Percentiles rank a stretch among this genome's conserved stretches.
Conservation (phyloP, 2,888 invertebrate species). For the Napeogenes sylphis region DNA sequence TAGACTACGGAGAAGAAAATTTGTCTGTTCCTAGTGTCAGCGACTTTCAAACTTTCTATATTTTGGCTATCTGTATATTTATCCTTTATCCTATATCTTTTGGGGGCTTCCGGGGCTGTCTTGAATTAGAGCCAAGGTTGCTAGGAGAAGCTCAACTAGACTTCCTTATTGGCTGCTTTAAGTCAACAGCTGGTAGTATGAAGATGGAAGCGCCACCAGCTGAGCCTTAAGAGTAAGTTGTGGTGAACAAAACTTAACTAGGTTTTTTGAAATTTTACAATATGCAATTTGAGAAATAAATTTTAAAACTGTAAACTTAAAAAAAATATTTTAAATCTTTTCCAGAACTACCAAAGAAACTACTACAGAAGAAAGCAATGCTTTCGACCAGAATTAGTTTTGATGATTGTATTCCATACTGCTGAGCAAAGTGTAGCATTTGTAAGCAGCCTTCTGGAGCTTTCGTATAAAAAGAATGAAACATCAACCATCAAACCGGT, state of each 20-base stretch:
- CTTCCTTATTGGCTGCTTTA: constrained; percentile 78
- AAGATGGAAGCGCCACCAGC: constrained; percentile 71
- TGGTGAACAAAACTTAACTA: too few relatives aligned
- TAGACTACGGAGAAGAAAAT: too few relatives aligned
- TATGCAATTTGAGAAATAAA: too few relatives aligned
- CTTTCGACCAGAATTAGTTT: constrained; percentile 80
- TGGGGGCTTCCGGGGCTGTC: constrained; percentile 81
- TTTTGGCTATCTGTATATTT: background rate
- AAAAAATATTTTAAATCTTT: constrained; percentile 12
- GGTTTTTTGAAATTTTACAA: too few relatives aligned
- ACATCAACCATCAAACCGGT: constrained; percentile 47
- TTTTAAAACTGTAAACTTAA: too few relatives aligned
- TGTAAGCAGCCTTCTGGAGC: constrained; percentile 80
- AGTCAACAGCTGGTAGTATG: constrained; percentile 76
- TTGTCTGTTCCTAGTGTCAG: constrained; percentile 76
- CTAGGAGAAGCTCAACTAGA: constrained; percentile 75
- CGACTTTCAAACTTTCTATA: constrained; percentile 72
- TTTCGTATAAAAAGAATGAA: constrained; percentile 60
- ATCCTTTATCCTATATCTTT: constrained; percentile 77
- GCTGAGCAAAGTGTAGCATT: constrained; percentile 84
- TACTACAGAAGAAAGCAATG: constrained; percentile 42
- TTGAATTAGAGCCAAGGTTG: constrained; percentile 82
- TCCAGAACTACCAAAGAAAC: constrained; percentile 48
- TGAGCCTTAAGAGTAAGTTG: constrained; percentile 55
- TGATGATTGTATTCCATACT: constrained; percentile 82